Base-by-base conservation (phyloP, 2,113 vertebrate genomes). In the Pionites leucogaster region DNA sequence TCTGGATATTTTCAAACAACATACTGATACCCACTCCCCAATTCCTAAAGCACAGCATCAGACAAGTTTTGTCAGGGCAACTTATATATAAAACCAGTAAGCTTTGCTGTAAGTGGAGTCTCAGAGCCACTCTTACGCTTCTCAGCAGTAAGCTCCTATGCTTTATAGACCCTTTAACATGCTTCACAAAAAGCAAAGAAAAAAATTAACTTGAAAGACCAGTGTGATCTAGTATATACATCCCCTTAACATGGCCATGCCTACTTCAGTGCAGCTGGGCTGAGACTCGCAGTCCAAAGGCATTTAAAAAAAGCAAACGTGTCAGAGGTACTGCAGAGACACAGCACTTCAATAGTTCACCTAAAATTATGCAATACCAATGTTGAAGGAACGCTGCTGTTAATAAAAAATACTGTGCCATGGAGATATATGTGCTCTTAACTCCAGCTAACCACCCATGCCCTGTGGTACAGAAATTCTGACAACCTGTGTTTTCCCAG, bases 341-440 rank as follows among this genome's bases (percentile, higher is more conserved):
- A 2, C 13, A 87, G 47, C 15, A 46, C 22, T 46, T 76, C 57
- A 64, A 31, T 55, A 83, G 63, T 1, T 5, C 23, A 80, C 31
- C 23, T 71, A 47, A 71, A 76, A 68, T 57, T 44, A 81, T 14
- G 20, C 37, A 64, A 67, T 29, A 53, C 3, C 22, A 19, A 20
- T 16, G 18, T 3, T 52, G 35, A 84, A 88, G 37, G n/a, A 87
- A 77, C 53, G 17, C 13, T 62, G 12, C 12, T 46, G 31, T 42
- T 71, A 90, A 55, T 44, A 76, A 89, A 75, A 42, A 47, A 16
- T n/a, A 62, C 1, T 72, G 37, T 69, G 33, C 47, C 42, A 24
- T 13, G 14, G 41, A 79, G 16, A 69, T 20, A 31, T 0, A 50
- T 0, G 0, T 1, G 6, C 24, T 62, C 6, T 9, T 23, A 65